phyloP scores from a whole-genome alignment of 2,888 invertebrate species.

The Empis livida region DNA sequence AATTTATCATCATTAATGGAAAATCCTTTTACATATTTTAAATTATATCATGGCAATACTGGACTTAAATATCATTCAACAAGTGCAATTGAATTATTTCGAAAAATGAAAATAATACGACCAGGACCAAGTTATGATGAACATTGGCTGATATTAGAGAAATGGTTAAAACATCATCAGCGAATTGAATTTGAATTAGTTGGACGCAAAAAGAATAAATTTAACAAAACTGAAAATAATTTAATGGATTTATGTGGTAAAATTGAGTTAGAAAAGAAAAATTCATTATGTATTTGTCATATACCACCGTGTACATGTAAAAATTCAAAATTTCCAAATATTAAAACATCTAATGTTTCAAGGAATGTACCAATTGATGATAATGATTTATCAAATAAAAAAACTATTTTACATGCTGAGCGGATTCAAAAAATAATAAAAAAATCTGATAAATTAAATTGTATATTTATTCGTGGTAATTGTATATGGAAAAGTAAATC shows the following conservation, averaged over 20 bases:
- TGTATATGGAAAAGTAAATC: too few relatives aligned
- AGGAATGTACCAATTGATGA: too few relatives aligned
- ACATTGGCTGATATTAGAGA: constrained; percentile 40
- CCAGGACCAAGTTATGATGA: constrained; percentile 32
- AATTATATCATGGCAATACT: constrained; percentile 39
- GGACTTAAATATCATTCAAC: constrained; percentile 39
- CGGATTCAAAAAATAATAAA: too few relatives aligned
- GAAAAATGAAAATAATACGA: constrained; percentile 41
- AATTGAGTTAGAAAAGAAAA: too few relatives aligned
- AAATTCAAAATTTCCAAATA: too few relatives aligned
- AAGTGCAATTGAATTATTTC: constrained; percentile 38
- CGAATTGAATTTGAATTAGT: constrained; percentile 17
- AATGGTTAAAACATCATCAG: constrained; percentile 15
- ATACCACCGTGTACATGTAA: too few relatives aligned
- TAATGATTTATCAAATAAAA: too few relatives aligned
- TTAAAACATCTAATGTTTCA: too few relatives aligned
- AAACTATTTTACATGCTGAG: too few relatives aligned
- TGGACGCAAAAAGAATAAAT: constrained; percentile 13
- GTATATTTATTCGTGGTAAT: too few relatives aligned
- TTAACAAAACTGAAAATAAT: constrained; percentile 4
- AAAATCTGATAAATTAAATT: too few relatives aligned
- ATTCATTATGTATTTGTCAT: too few relatives aligned
- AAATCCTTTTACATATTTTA: constrained; percentile 39
- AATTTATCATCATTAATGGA: constrained; percentile 37
- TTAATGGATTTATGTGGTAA: background rate